phyloP scores from a whole-genome alignment of 2,888 invertebrate species.

The Panzeria rudis region DNA sequence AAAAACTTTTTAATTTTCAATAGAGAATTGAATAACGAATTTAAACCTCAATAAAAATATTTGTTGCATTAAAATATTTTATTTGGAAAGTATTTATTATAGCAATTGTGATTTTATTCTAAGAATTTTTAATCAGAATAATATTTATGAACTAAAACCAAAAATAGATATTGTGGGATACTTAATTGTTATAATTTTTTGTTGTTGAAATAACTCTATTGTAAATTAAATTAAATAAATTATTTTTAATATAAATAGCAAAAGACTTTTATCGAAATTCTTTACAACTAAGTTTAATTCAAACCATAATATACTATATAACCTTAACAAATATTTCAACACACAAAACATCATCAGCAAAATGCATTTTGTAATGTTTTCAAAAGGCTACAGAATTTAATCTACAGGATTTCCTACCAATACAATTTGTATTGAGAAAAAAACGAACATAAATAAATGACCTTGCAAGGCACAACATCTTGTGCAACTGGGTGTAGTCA shows the following conservation, averaged over 20 bases:
- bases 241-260: background rate
- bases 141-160: background rate
- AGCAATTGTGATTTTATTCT: too few species aligned
- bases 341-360: slow-evolving; percentile 1
- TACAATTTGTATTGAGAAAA: slow-evolving; percentile 9
- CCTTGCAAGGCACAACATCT: slow-evolving; percentile 48
- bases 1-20: too few species aligned
- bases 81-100: too few species aligned
- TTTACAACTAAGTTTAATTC: background rate
- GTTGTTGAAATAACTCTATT: background rate
- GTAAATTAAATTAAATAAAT: background rate
- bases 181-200: background rate
- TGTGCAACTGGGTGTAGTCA: slow-evolving; percentile 22
- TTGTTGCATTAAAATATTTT: too few species aligned
- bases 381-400: slow-evolving; percentile 13
- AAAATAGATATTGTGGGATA: background rate
- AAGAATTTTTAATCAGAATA: too few species aligned
- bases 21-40: too few species aligned
- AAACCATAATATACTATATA: slow-evolving; percentile 25
- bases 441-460: slow-evolving; percentile 48
- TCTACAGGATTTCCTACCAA: slow-evolving; percentile 16
- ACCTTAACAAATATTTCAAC: background rate
- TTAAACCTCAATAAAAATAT: background rate
- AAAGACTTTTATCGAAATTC: background rate
- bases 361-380: slow-evolving; percentile 20